Base-by-base conservation (phyloP, 2,888 invertebrate species). In the Phengaris alcon region DNA sequence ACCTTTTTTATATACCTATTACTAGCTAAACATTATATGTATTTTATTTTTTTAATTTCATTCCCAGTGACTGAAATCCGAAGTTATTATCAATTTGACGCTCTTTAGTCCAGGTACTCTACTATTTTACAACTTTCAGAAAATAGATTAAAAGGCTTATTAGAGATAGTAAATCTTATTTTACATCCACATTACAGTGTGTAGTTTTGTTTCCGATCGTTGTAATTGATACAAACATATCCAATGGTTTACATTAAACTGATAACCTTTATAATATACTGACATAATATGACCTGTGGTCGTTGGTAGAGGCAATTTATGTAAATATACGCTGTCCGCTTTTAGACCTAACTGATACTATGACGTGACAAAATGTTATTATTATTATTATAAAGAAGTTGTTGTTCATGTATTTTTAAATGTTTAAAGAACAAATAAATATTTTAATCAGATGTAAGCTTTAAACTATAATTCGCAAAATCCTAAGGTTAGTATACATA, bases 191-290 rank as follows among this genome's bases (percentile, higher is more conserved):
- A 64, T 64, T 35, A 35, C 9, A 64, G 35, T 12, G 64, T 35
- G 64, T 64, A 15, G 64, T 64, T 72, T 72, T 51, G 51, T 35
- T 52, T 72, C 52, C n/a, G 54, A 72, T 52, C 52, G 72, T 54
- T 72, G 22, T 51, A 52, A 72, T 72, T 72, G 72, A 72, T 35
- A 54, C 72, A 72, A 72, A 72, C 72, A 35, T 69, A 69, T 72
- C 54, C 72, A 52, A 72, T 72, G 52, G 72, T 54, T 72, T 72
- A 72, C 52, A 72, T 72, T 72, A 72, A 72, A 54, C 72, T 51
- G 72, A 72, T 72, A 72, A 72, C 72, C 72, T 72, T 54, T 70
- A 54, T 54, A 52, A 72, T 72, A 72, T 72, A 52, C 72, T 72
- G 72, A 72, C 72, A 52, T 54, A 64, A 64, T 64, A 72, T 72